Conservation (phyloP, 1,140 invertebrate genomes). For the Arion vulgaris region DNA sequence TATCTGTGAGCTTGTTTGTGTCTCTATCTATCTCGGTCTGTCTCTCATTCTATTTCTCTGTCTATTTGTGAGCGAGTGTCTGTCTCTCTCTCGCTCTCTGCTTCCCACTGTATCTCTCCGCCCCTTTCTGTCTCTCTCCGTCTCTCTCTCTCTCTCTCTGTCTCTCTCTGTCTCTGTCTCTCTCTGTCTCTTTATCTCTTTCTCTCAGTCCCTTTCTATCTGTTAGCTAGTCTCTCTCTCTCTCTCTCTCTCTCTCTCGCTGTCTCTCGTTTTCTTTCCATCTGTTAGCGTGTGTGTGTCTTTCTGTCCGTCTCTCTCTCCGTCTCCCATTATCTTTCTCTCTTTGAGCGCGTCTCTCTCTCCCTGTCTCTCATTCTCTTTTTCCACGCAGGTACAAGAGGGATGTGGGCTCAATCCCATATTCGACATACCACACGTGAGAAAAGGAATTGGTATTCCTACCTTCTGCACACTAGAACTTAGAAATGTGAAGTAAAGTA, state of each 20-base stretch:
- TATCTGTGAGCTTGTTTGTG: background rate
- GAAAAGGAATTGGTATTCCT: too few species aligned
- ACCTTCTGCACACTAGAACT: too few species aligned
- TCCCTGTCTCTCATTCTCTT: background rate
- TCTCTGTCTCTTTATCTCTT: background rate
- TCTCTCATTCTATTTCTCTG: background rate
- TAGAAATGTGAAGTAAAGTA: too few species aligned
- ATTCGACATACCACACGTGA: too few species aligned
- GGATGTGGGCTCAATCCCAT: too few species aligned
- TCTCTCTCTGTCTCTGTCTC: background rate
- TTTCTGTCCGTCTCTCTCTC: background rate
- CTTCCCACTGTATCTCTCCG: background rate
- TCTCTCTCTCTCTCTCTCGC: background rate
- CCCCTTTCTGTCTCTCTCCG: background rate
- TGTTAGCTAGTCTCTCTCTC: background rate
- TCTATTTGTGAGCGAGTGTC: background rate
- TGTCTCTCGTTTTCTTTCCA: background rate
- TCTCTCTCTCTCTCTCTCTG: background rate
- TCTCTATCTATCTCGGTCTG: background rate
- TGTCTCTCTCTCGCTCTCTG: background rate
- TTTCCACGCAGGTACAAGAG: too few species aligned
- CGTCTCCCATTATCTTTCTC: background rate
- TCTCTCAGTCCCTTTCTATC: background rate
- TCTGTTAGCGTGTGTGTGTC: background rate
- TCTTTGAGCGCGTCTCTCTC: background rate